These are phyloP conservation scores for Morinoia aosen DNA, from an alignment of 2,888 invertebrate genomes.

Conservation along the genomic window DNA sequence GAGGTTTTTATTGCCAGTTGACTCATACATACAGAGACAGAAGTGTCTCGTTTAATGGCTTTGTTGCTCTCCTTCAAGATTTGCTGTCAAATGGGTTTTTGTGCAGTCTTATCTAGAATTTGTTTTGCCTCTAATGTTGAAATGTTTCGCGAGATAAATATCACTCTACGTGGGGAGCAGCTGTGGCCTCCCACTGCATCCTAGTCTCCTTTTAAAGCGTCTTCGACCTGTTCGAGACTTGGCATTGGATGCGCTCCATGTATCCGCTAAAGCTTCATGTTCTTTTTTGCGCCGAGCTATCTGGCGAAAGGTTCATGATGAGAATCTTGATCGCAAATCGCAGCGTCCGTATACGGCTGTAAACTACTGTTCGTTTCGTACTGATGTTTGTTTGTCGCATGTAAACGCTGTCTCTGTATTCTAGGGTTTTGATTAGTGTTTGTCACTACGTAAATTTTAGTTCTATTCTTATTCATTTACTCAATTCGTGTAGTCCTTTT, in stretches of 20 bases:
- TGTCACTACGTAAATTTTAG: neutral
- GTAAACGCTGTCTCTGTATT: neutral
- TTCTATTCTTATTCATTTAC: neutral
- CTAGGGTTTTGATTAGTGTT: neutral
- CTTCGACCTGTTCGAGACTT: neutral
- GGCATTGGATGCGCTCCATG: constrained; percentile 30
- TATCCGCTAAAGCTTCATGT: neutral
- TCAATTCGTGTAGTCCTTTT: neutral
- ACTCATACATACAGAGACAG: neutral
- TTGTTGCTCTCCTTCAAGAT: neutral
- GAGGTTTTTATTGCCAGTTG: neutral
- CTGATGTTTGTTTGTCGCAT: neutral
- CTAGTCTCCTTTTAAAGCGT: constrained; percentile 21
- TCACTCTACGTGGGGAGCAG: neutral
- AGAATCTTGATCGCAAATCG: neutral
- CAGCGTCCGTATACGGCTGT: neutral
- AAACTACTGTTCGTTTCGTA: neutral
- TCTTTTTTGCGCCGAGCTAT: neutral
- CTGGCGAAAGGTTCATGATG: neutral
- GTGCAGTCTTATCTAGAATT: neutral
- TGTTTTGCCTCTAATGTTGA: neutral
- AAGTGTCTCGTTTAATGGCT: neutral
- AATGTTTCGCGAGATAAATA: neutral
- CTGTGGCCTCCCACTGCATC: constrained; percentile 27
- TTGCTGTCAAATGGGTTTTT: neutral